phyloP scores from a whole-genome alignment of 2,113 vertebrate species.

The Pantherophis guttatus region DNA sequence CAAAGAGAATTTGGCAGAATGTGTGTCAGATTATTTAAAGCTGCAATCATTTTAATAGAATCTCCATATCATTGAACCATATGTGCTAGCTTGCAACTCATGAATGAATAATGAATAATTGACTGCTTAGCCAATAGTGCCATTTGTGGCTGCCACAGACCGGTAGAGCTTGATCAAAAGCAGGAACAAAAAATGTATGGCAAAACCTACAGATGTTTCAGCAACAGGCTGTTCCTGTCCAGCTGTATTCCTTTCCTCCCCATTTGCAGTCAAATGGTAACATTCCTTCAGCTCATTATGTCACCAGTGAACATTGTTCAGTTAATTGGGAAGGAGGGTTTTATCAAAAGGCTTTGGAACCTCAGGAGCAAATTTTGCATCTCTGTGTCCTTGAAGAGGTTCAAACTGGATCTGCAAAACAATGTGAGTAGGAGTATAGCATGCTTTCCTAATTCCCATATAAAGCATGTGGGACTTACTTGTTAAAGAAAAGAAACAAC shows the following conservation, averaged over 20 bases:
- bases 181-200: neutral
- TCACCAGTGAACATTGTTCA: neutral
- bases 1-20: neutral
- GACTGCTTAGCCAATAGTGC: neutral
- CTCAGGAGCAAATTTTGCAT: neutral
- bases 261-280: neutral
- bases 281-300: neutral
- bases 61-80: conserved; percentile 13
- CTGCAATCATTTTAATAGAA: conserved; percentile 10
- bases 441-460: neutral
- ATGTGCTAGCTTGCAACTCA: neutral
- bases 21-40: conserved; percentile 3
- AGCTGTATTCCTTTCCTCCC: conserved; percentile 16
- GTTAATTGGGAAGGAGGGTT: conserved; percentile 13
- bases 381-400: neutral
- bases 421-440: neutral
- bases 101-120: neutral
- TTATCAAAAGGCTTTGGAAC: neutral
- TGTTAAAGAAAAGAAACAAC: neutral
- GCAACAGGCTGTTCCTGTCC: conserved; percentile 14
- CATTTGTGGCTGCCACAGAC: neutral
- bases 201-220: conserved; percentile 23
- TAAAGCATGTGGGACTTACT: neutral
- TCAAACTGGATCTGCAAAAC: neutral
- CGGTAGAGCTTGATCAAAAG: conserved; percentile 28